These are phyloP conservation scores for Melanerpes aurifrons DNA, from an alignment of 2,113 vertebrate species.

Conservation along the genomic window DNA sequence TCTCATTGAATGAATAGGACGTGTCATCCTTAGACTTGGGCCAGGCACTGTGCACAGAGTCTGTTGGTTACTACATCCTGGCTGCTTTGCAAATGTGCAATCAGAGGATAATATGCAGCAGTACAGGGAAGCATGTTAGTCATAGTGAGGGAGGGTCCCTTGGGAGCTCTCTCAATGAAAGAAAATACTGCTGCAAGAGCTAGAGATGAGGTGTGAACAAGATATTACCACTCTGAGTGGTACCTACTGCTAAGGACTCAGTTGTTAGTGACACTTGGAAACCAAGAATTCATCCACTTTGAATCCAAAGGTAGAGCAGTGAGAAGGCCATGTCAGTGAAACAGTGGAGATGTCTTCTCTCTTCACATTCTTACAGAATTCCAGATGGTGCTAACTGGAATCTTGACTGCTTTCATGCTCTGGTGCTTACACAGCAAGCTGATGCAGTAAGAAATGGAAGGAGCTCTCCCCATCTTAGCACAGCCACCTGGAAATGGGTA, in stretches of 20 bases:
- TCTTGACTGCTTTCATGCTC: accelerated
- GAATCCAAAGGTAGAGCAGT: neutral
- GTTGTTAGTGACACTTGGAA: neutral
- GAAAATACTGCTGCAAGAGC: neutral
- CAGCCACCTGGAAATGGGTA: neutral
- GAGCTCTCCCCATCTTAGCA: neutral
- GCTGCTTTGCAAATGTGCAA: neutral
- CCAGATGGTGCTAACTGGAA: neutral
- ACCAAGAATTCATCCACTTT: neutral
- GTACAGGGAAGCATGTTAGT: neutral
- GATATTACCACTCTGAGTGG: neutral
- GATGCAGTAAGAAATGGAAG: neutral
- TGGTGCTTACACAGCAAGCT: neutral
- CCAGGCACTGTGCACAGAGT: neutral
- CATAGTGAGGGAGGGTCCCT: neutral
- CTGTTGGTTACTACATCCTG: neutral
- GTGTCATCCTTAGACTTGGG: neutral
- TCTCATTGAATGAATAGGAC: neutral
- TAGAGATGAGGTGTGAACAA: neutral
- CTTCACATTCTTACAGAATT: neutral
- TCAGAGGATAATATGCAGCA: neutral
- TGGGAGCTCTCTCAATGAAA: neutral
- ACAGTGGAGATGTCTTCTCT: neutral
- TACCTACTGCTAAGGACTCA: neutral
- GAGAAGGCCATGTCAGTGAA: neutral